Percentiles rank a stretch among this genome's conserved stretches.
Conservation (phyloP, 1,140 invertebrate species). For the Cydia strobilella region DNA sequence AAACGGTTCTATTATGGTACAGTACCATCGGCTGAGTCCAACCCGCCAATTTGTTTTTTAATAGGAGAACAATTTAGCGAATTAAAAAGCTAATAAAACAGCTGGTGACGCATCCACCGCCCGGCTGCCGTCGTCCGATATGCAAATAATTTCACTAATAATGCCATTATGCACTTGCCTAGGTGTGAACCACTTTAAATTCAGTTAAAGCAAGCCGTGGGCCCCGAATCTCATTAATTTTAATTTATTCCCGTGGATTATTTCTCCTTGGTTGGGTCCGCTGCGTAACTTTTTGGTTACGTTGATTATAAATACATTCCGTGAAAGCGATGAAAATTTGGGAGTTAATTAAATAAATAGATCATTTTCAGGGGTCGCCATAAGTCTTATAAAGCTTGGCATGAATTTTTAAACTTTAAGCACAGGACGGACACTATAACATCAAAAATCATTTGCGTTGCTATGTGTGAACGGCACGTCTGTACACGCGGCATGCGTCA, state of each 20-base stretch:
- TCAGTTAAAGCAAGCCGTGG: conserved; percentile 64
- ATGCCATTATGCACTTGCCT: conserved; percentile 71
- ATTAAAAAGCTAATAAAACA: too few species aligned
- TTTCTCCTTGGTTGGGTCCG: conserved; percentile 63
- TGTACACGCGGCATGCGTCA: too few species aligned
- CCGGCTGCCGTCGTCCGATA: conserved; percentile 42
- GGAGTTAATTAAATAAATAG: conserved; percentile 26
- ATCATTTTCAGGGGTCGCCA: neutral
- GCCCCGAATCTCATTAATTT: conserved; percentile 76
- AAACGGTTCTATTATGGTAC: too few species aligned
- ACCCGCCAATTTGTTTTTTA: too few species aligned
- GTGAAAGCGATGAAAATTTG: conserved; percentile 17
- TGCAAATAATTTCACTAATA: conserved; percentile 75
- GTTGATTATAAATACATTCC: conserved; percentile 27
- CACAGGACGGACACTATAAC: too few species aligned
- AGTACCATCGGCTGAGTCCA: too few species aligned
- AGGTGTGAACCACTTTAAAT: conserved; percentile 76
- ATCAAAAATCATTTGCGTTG: too few species aligned
- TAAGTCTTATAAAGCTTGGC: neutral
- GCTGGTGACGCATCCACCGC: neutral
- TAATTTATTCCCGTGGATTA: conserved; percentile 76
- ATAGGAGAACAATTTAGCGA: too few species aligned
- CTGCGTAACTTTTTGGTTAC: conserved; percentile 44
- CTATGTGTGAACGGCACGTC: too few species aligned
- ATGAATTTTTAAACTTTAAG: neutral